Conservation (phyloP, 1,140 invertebrate species). For the Drosophila arawakana region DNA sequence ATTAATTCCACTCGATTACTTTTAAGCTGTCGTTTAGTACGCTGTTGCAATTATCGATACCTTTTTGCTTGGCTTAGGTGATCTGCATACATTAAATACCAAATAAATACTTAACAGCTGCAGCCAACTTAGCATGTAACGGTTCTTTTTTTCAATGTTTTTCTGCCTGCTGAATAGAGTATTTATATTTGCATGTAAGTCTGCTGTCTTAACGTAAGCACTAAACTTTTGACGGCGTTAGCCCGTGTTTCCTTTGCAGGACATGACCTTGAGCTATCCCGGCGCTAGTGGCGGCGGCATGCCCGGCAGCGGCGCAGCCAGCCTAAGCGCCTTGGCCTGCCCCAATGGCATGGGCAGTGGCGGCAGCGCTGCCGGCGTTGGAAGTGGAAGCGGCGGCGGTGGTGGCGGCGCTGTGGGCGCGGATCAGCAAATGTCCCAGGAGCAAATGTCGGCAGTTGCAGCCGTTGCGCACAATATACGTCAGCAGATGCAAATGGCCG, state of each 20-base stretch:
- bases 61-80: no score
- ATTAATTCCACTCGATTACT: no score
- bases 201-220: slow-evolving; percentile 15
- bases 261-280: slow-evolving; percentile 75
- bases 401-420: slow-evolving; percentile 25
- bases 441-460: slow-evolving; percentile 81
- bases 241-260: slow-evolving; percentile 83
- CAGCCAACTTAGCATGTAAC: no score
- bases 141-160: no score
- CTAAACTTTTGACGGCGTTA: slow-evolving; percentile 67
- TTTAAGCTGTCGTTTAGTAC: no score
- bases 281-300: slow-evolving; percentile 64
- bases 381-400: slow-evolving; percentile 26
- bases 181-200: background rate
- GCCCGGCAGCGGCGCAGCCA: slow-evolving; percentile 40
- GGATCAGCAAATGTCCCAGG: slow-evolving; percentile 80
- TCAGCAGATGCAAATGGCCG: slow-evolving; percentile 91
- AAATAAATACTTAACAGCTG: no score
- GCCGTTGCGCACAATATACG: slow-evolving; percentile 87
- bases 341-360: slow-evolving; percentile 65
- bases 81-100: no score
- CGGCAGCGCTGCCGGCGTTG: slow-evolving; percentile 38
- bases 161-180: no score
- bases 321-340: slow-evolving; percentile 58
- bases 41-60: no score